These are phyloP conservation scores for Hydrotaea cyrtoneurina DNA, from an alignment of 2,888 invertebrate genomes.

Conservation along the genomic window DNA sequence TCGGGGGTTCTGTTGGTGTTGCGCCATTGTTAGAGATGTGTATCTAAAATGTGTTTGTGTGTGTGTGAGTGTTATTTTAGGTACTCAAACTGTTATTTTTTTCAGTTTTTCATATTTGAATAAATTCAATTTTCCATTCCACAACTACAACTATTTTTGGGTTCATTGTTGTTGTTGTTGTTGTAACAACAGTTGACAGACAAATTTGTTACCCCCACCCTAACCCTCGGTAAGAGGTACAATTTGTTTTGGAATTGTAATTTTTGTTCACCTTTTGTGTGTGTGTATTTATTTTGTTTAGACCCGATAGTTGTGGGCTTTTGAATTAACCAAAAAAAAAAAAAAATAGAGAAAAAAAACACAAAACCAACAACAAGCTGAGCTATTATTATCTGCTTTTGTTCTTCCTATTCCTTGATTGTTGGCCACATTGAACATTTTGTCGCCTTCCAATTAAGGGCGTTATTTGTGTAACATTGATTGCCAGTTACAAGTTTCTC, in stretches of 20 bases:
- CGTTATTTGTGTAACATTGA: constrained; percentile 48
- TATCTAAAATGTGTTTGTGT: neutral
- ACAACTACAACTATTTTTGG: constrained; percentile 21
- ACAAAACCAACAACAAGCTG: too few relatives aligned
- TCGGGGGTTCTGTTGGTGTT: neutral
- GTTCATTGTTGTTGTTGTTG: constrained; percentile 68
- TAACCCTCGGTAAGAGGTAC: neutral
- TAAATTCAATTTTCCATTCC: neutral
- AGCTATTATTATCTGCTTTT: constrained; percentile 20
- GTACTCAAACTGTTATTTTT: constrained; percentile 67
- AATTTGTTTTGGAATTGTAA: constrained; percentile 30
- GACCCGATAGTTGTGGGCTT: neutral
- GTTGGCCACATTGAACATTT: constrained; percentile 48
- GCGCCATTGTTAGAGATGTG: neutral
- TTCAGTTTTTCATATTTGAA: constrained; percentile 32
- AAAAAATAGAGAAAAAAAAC: too few relatives aligned
- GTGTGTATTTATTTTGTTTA: neutral
- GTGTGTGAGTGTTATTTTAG: constrained; percentile 56
- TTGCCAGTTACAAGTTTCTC: constrained; percentile 55
- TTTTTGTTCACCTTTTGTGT: neutral
- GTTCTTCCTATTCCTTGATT: neutral
- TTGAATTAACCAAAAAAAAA: neutral
- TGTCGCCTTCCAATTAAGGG: constrained; percentile 50
- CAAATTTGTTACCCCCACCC: constrained; percentile 34
- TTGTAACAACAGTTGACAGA: constrained; percentile 72